Evolutionary conservation across 2,888 invertebrate species (phyloP).

Genomic region (Scelioninae gen. 1): DNA sequence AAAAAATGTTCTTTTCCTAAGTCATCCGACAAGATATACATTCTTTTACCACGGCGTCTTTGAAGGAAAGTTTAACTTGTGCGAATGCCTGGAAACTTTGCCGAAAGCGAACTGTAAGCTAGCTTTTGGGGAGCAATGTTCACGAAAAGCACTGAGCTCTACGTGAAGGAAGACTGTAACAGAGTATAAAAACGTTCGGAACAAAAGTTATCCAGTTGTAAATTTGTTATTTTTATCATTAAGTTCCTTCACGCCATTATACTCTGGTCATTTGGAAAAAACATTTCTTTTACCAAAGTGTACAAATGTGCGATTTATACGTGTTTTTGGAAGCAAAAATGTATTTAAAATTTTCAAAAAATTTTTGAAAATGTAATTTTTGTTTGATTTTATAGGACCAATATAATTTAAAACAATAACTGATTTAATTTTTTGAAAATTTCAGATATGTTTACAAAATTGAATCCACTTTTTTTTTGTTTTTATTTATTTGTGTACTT

Average conservation of each 20-base stretch:
- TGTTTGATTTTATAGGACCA: neutral
- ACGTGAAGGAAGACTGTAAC: constrained; percentile 17
- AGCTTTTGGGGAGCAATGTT: neutral
- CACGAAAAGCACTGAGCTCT: constrained; percentile 3
- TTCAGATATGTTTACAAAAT: no score
- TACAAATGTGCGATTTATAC: constrained; percentile 31
- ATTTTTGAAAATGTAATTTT: neutral
- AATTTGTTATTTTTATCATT: neutral
- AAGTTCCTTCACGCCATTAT: constrained; percentile 35
- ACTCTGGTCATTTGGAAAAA: constrained; percentile 28
- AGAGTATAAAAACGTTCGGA: constrained; percentile 28
- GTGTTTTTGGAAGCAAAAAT: neutral
- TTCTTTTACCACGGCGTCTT: constrained; percentile 15
- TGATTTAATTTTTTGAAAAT: no score
- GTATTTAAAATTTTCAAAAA: neutral
- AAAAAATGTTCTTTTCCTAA: neutral
- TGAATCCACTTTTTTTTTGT: no score
- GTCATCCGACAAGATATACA: constrained; percentile 25
- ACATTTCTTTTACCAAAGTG: constrained; percentile 46
- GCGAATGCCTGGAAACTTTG: constrained; percentile 6
- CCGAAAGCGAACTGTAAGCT: neutral
- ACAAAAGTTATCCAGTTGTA: neutral
- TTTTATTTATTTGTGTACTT: no score
- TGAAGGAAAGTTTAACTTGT: constrained; percentile 24
- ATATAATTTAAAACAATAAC: no score